These are phyloP conservation scores for Epizoanthus ramosus DNA, from an alignment of 92 coral and sea anemone genomes.

Conservation along the genomic window DNA sequence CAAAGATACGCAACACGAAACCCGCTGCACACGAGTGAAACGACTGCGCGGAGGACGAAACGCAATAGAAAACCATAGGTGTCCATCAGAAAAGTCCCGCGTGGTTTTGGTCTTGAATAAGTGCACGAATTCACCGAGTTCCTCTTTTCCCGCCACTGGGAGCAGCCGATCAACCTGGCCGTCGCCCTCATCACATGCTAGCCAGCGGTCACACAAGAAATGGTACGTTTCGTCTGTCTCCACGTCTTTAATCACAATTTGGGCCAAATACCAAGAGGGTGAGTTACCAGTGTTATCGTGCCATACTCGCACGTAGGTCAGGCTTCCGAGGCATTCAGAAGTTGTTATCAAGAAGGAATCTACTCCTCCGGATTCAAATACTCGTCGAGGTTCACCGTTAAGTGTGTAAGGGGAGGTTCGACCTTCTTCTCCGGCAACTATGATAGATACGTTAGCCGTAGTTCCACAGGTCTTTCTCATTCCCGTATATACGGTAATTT, in stretches of 20 bases:
- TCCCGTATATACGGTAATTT: slow-evolving; percentile 89
- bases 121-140: slow-evolving; percentile 86
- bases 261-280: slow-evolving; percentile 88
- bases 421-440: slow-evolving; percentile 83
- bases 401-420: slow-evolving; percentile 78
- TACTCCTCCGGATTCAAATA: slow-evolving; percentile 76
- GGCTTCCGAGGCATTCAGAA: slow-evolving; percentile 78
- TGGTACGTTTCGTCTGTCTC: slow-evolving; percentile 82
- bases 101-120: slow-evolving; percentile 84
- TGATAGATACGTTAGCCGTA: slow-evolving; percentile 80
- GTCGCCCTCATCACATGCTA: slow-evolving; percentile 99
- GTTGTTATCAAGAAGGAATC: slow-evolving; percentile 91
- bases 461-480: slow-evolving; percentile 80
- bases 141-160: slow-evolving; percentile 94
- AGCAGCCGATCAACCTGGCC: slow-evolving; percentile 94
- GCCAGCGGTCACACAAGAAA: slow-evolving; percentile 92
- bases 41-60: slow-evolving; percentile 96
- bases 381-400: slow-evolving; percentile 60
- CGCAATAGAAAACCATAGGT: slow-evolving; percentile 96
- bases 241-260: slow-evolving; percentile 76
- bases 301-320: slow-evolving; percentile 90
- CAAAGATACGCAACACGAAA: slow-evolving; percentile 87
- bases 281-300: slow-evolving; percentile 88
- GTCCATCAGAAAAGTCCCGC: slow-evolving; percentile 93
- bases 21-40: slow-evolving; percentile 94